Evolutionary conservation across 2,113 vertebrate species (phyloP).

Genomic region (Pitta sordida): DNA sequence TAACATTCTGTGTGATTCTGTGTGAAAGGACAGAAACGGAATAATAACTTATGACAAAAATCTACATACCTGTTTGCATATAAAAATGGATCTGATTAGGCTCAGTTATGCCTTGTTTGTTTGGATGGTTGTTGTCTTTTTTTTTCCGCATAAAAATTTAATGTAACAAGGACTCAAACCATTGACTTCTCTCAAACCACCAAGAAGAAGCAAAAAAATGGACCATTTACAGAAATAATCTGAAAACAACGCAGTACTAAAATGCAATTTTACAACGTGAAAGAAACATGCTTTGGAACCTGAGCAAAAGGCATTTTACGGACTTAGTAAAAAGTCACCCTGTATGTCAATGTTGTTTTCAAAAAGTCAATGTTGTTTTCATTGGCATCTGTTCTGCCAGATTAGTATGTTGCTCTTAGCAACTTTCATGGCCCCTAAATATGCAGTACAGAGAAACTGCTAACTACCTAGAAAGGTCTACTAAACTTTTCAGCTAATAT

Average conservation of each 20-base stretch:
- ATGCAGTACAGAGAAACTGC: conserved; percentile 50
- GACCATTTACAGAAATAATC: conserved; percentile 61
- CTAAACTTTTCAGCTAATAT: conserved; percentile 52
- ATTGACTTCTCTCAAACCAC: conserved; percentile 1
- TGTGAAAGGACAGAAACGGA: neutral
- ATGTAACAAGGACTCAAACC: conserved; percentile 1
- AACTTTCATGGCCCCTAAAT: conserved; percentile 47
- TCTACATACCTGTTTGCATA: neutral
- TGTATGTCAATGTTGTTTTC: too few species aligned
- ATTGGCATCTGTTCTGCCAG: conserved; percentile 54
- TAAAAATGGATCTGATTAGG: neutral
- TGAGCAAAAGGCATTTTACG: conserved; percentile 73
- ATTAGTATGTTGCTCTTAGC: conserved; percentile 40
- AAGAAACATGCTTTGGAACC: conserved; percentile 73
- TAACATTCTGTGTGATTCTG: too few species aligned
- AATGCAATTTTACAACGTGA: conserved; percentile 67
- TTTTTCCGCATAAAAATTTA: neutral
- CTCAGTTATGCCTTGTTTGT: neutral
- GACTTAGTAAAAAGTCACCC: conserved; percentile 64
- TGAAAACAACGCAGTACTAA: conserved; percentile 75
- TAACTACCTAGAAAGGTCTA: conserved; percentile 39
- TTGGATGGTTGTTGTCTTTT: neutral
- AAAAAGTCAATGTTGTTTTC: too few species aligned
- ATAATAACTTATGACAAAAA: neutral
- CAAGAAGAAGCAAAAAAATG: neutral